phyloP scores from a whole-genome alignment of 2,797 vertebrate species.

The Falco berigora region DNA sequence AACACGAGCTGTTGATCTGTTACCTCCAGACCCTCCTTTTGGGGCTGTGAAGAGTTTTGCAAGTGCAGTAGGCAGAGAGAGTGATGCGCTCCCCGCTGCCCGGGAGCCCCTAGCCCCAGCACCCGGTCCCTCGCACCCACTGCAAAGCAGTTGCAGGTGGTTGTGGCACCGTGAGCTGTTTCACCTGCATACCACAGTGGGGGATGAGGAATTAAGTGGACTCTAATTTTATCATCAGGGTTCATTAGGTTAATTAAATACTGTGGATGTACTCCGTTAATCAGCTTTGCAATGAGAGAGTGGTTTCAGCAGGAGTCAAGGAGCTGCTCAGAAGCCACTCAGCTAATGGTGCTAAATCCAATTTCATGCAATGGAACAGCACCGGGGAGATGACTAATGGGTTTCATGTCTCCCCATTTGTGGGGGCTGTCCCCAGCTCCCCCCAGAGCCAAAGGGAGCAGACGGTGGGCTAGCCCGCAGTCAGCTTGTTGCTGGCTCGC shows the following conservation, averaged over 20 bases:
- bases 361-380: background rate
- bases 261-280: background rate
- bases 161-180: background rate
- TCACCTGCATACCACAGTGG: background rate
- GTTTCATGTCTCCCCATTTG: background rate
- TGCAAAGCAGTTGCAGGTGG: accelerated
- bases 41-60: background rate
- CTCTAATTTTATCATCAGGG: conserved; percentile 22
- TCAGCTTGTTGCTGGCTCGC: accelerated
- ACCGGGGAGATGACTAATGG: background rate
- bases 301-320: background rate
- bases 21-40: background rate
- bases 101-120: background rate
- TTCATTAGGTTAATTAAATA: conserved; percentile 61
- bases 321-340: background rate
- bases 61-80: background rate
- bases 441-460: accelerated
- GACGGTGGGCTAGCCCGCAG: background rate
- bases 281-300: conserved; percentile 19
- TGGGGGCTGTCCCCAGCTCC: background rate
- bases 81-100: accelerated
- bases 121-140: accelerated
- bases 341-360: conserved; percentile 17
- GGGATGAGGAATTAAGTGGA: background rate
- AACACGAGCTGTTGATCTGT: accelerated